Evolutionary conservation across 2,113 vertebrate genomes (phyloP), one percentile per base, ranked within the genome.

Genomic region (Albula goreensis): DNA sequence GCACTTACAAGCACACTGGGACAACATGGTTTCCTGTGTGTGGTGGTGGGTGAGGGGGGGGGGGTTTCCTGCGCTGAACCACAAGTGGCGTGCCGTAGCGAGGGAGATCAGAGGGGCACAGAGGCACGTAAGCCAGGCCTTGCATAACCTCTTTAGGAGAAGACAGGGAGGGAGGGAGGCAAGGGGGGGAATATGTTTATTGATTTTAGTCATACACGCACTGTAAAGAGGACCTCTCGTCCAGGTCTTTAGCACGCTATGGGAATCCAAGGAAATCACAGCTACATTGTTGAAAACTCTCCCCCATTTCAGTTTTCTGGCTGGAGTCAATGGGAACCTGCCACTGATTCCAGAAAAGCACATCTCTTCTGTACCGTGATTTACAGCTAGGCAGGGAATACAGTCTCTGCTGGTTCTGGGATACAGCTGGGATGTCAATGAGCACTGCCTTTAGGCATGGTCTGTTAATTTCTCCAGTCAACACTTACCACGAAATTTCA

Each of bases 201-300:
- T 94, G 95, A 94, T 93, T 95, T 96, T 94, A 96, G 95, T 95
- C 96, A 95, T 94, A 96, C 93, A 95, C 93, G 88, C 56, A 90
- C 91, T 94, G 91, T 91, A 88, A 94, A 95, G 89, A 91, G 92
- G 92, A 92, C 96, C 94, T 95, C 94, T 53, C 95, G 91, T 91
- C 93, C 91, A 92, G 90, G 91, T 31, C 78, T 86, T 95, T 93
- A 88, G 93, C 96, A 97, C 88, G 92, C 95, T 93, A 96, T 95
- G 93, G 93, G 95, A 95, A 95, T 85, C 89, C 88, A 52, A 77
- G 80, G 85, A 88, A 88, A 87, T 89, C 82, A 50, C 41, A 66
- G 82, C 41, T 48, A 63, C 49, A 48, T n/a, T 48, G 50, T 94
- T 91, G 9, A 22, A 56, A 12, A 13, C 12, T 12, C 83, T 22